Evolutionary conservation across 2,797 vertebrate genomes (phyloP), one percentile per base, ranked within the genome.

Genomic region (Distichodus sexfasciatus): DNA sequence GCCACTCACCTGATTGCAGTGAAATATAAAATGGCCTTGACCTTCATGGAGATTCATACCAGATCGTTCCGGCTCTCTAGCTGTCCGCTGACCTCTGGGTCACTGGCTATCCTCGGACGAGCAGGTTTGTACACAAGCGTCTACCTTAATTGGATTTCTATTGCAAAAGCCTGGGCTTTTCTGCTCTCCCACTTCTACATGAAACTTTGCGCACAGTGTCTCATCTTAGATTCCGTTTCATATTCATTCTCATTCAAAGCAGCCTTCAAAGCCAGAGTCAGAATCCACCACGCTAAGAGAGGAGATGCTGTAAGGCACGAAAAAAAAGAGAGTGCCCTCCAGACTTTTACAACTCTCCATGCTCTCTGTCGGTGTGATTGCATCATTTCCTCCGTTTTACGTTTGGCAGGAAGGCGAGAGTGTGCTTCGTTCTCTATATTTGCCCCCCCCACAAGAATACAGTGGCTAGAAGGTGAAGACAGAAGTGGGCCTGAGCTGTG

Each of bases 191-290:
- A 12, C 24, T 63, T 35, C 41, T 63, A 57, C 51, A 51, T 53
- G 44, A 61, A 33, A 36, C 41, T 1, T 17, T 24, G 21, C 44
- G 44, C 59, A 21, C 6, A 44, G 24, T n/a, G 21, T 19, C 57
- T 70, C 53, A 66, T 62, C 54, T 70, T 36, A 31, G n/a, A 67
- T 71, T 66, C 55, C 24, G 50, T 74, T 74, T 70, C 54, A 76
- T 63, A 46, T 71, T 59, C 57, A 33, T 63, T 71, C 70, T 63
- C 48, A 74, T 71, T 71, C 62, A 77, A 70, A 70, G 50, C 55
- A 51, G 51, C 28, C 28, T 62, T 72, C 65, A 76, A 69, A 72
- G 54, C 29, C 31, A 31, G 46, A 43, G 38, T 65, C 65, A 46
- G 31, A 70, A 59, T 73, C 61, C 58, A 53, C 10, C 47, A 54